phyloP scores from a whole-genome alignment of 2,888 invertebrate species.

The Netelia melanura region DNA sequence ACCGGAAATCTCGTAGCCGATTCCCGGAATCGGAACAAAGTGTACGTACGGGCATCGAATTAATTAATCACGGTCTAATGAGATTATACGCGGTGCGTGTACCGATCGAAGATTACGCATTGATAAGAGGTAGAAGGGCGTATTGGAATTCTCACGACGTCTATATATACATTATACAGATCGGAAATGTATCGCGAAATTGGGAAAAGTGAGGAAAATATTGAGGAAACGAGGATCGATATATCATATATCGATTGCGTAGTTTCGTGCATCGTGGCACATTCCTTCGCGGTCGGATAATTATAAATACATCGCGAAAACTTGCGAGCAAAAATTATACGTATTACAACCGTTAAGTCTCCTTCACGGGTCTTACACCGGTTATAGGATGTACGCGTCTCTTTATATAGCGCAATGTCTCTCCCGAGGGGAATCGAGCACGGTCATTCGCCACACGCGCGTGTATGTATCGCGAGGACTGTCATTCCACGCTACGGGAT shows the following conservation, averaged over 20 bases:
- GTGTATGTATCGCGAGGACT: too few relatives aligned
- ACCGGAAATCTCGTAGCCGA: constrained; percentile 45
- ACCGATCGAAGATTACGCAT: not conserved
- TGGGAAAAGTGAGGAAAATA: too few relatives aligned
- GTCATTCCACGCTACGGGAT: constrained; percentile 23
- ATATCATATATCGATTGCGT: too few relatives aligned
- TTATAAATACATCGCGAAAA: not conserved
- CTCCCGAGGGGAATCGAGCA: constrained; percentile 58
- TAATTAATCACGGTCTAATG: constrained; percentile 37
- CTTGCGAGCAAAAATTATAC: not conserved
- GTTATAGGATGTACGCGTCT: constrained; percentile 7
- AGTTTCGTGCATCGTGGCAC: not conserved
- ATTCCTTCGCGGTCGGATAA: not conserved
- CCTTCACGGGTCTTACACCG: constrained; percentile 16
- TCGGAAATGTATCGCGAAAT: too few relatives aligned
- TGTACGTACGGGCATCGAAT: constrained; percentile 36
- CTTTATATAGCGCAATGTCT: constrained; percentile 10
- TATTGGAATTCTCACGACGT: too few relatives aligned
- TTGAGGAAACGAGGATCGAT: too few relatives aligned
- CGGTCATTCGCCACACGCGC: constrained; percentile 24
- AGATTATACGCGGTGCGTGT: constrained; percentile 21
- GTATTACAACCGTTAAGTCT: constrained; percentile 37
- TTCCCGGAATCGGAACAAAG: constrained; percentile 49
- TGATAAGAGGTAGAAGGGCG: too few relatives aligned
- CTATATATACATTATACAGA: too few relatives aligned